Base-by-base conservation (phyloP, 2,113 vertebrate genomes). In the Cricetomys ansorgei region DNA sequence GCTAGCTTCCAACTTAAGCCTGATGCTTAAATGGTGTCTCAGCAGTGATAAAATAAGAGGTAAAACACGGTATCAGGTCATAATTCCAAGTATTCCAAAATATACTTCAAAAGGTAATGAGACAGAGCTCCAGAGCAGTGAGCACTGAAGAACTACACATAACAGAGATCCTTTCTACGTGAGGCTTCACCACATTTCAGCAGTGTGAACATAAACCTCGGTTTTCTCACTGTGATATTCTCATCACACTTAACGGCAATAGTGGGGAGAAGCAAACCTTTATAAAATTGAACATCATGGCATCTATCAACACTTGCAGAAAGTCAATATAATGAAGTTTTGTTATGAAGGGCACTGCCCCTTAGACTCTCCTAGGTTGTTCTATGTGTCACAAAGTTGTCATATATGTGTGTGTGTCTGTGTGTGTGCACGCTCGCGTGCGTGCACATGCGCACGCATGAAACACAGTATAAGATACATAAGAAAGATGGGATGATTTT, bases 71-170 rank as follows among this genome's bases (percentile, higher is more conserved):
- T 43, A 53, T 5, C 84, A 31, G 69, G 65, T 83, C 81, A 62
- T 90, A 94, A 93, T 79, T 92, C 90, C 45, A 94, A 95, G 84
- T 9, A 59, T 84, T 92, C 88, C 91, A 55, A 97, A 96, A 91
- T 85, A 88, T 12, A 84, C 43, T 57, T 89, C 57, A 64, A 94
- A 86, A 62, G 65, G 23, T 43, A 94, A 79, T 73, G 69, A 93
- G 75, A 87, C 31, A 65, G 57, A 88, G 31, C 40, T n/a, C 31
- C 5, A 45, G 29, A 89, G n/a, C 45, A 88, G 23, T 76, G 37
- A 88, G 19, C 55, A 92, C 31, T 72, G 11, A 87, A 34, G 45
- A 80, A 19, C 25, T 48, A 12, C 29, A 89, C 6, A 21, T 16
- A 84, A 70, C 23, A 45, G 70, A 87, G 69, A 80, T 37, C 53